Percentiles rank a stretch among this genome's conserved stretches.
phyloP scores from a whole-genome alignment of 2,888 invertebrate species.

The Hoplodrina blanda region DNA sequence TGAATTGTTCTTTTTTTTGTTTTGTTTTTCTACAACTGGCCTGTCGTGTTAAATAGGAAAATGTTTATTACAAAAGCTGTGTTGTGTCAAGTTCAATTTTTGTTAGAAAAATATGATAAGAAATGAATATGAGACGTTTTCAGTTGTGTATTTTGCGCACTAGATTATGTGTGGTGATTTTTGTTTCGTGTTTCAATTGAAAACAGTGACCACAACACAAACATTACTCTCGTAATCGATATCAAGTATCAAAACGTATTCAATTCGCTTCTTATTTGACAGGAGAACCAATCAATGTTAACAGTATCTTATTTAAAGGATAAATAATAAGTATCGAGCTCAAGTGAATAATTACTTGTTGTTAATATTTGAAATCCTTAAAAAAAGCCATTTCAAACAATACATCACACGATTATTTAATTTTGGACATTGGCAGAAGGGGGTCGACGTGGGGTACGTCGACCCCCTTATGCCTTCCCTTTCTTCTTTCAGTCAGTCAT shows the following conservation, averaged over 20 bases:
- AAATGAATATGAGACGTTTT: background rate
- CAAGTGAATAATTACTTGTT: too few species aligned
- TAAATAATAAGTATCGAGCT: too few species aligned
- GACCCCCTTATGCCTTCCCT: too few species aligned
- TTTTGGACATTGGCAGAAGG: too few species aligned
- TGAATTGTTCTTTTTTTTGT: slow-evolving; percentile 16
- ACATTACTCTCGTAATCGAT: background rate
- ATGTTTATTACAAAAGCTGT: slow-evolving; percentile 19
- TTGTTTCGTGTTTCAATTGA: background rate
- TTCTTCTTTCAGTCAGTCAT: too few species aligned
- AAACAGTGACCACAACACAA: background rate
- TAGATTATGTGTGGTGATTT: background rate
- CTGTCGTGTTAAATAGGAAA: slow-evolving; percentile 34
- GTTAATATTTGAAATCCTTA: too few species aligned
- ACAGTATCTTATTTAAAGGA: too few species aligned
- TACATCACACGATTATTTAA: too few species aligned
- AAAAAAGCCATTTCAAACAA: too few species aligned
- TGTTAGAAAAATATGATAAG: background rate
- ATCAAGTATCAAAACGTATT: background rate
- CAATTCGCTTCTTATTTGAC: too few species aligned
- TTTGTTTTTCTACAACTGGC: slow-evolving; percentile 22
- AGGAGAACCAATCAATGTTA: too few species aligned
- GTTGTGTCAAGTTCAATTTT: background rate
- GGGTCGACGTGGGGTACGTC: too few species aligned
- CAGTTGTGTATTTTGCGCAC: background rate